Base-by-base conservation (phyloP, 1,140 invertebrate genomes). In the Eriosoma lanigerum region DNA sequence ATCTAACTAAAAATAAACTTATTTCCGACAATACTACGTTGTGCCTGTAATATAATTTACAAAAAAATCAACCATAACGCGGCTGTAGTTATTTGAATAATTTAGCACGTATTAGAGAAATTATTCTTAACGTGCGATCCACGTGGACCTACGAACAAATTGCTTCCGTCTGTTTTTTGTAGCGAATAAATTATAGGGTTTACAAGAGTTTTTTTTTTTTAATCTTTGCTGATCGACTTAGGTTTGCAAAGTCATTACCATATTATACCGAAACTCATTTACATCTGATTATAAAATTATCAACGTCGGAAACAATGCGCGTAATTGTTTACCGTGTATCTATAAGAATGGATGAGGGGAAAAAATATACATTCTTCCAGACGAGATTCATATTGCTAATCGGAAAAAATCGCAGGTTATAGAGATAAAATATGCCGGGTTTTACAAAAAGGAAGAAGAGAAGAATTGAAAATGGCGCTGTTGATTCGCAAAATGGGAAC, bases 131-230 rank as follows among this genome's bases (percentile, higher is more conserved):
- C 26, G 58, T 12, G 26, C 13, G 13, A 6, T 29, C 3, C 17
- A 29, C 58, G 58, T 26, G 26, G 26, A 62, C 24, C 56, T 13
- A 29, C 58, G 58, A 62, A 62, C 58, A 32, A 62, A 62, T 62
- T 26, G 26, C 26, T 62, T 62, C 58, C 17, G 26, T 62, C 58
- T 10, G 26, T 32, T 62, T 19, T 62, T 19, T 13, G 15, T 8
- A 10, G 46, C 46, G 1, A 48, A 48, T 15, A 48, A 48, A 15
- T 48, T 48, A 48, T 10, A 15, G 46, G 46, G 58, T 62, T 62
- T 32, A 13, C 24, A 60, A 6, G 26, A 15, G 15, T 62, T 21
- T 15, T 19, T 29, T 17, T 26, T 24, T 26, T 60, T 26, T 60
- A 15, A 29, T 62, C 26, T 8, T 3, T 24, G 6, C 15, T 26